A percentile compares a stretch with the other conserved stretches of the same genome.
Conservation (phyloP, 2,888 invertebrate species). For the Entomobrya multifasciata region DNA sequence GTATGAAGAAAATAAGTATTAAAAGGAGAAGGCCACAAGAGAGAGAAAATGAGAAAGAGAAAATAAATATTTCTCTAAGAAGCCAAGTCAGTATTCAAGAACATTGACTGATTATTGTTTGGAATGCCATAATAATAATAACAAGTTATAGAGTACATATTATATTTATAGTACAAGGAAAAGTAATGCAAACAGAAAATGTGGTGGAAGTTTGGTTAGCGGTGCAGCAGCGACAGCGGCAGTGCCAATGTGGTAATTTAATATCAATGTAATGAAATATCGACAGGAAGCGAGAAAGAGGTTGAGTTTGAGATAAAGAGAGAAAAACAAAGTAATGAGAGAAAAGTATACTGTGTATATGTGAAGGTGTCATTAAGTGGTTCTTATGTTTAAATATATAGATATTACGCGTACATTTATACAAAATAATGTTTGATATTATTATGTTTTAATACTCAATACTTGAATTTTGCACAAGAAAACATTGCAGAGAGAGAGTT, state of each 20-base stretch:
- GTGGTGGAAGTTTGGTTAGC: constrained; percentile 37
- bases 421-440: constrained; percentile 8
- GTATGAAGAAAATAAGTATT: not conserved
- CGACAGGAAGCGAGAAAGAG: not conserved
- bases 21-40: not conserved
- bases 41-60: constrained; percentile 4
- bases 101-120: constrained; percentile 39
- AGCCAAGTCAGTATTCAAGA: constrained; percentile 31
- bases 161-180: not conserved
- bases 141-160: too few species aligned
- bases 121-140: not conserved
- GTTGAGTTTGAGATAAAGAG: not conserved
- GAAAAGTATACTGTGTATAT: too few species aligned
- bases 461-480: not conserved
- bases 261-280: constrained; percentile 6
- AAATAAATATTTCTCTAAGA: constrained; percentile 19
- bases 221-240: constrained; percentile 2
- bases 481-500: constrained; percentile 20
- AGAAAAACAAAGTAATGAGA: too few species aligned
- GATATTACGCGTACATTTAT: not conserved
- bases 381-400: not conserved
- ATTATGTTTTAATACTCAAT: not conserved
- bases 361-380: constrained; percentile 38
- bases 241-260: constrained; percentile 19
- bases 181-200: not conserved